Evolutionary conservation across 2,797 vertebrate species (phyloP).

Genomic region (Crypturellus tataupa): DNA sequence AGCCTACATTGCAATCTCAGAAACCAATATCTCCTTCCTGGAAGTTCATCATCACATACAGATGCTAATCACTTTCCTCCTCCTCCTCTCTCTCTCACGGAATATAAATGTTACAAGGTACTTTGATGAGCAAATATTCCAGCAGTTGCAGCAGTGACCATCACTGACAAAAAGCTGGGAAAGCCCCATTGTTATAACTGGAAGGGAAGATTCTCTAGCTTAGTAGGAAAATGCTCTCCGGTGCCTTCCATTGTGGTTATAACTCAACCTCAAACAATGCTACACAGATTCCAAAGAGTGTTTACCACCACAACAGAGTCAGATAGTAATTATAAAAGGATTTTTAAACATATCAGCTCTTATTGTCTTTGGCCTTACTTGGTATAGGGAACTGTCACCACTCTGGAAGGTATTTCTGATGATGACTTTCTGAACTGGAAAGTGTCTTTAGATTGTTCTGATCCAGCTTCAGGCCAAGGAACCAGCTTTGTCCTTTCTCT

Average conservation of each 20-base stretch:
- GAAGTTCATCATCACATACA: not conserved
- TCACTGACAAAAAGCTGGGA: not conserved
- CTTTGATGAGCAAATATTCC: not conserved
- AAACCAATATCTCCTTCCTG: not conserved
- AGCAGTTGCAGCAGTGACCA: not conserved
- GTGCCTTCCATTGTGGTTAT: not conserved
- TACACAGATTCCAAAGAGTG: not conserved
- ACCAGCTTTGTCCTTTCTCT: not conserved
- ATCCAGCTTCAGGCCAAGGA: not conserved
- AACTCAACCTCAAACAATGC: not conserved
- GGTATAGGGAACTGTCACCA: not conserved
- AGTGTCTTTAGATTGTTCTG: not conserved
- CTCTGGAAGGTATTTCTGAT: not conserved
- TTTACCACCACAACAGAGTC: rapidly evolving
- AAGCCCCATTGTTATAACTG: not conserved
- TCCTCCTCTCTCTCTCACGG: not conserved
- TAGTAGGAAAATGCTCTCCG: not conserved
- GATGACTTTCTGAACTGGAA: not conserved
- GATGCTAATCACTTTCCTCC: not conserved
- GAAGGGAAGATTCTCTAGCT: not conserved
- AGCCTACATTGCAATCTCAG: not conserved
- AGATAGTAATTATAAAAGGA: not conserved
- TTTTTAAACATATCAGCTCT: not conserved
- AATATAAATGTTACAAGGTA: not conserved
- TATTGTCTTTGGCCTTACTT: not conserved